Base-by-base conservation (phyloP, 2,113 vertebrate genomes). In the Ornithorhynchus anatinus region DNA sequence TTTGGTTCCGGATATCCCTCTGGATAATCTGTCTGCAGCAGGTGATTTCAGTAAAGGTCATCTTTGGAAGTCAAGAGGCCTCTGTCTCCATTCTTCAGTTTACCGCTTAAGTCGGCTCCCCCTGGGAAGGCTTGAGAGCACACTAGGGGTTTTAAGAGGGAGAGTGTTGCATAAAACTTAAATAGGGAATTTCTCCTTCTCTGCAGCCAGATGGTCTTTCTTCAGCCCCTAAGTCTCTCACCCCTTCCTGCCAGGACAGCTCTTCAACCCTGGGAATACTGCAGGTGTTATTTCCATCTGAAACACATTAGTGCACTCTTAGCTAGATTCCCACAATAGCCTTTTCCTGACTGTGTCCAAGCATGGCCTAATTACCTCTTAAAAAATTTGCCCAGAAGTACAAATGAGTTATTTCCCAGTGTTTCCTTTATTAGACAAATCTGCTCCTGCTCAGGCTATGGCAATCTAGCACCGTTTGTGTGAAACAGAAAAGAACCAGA, bases 1-100 rank as follows among this genome's bases (percentile, higher is more conserved):
- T 3, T 15, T 9, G 23, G 6, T 25, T 19, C 10, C 4, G 0
- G 3, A 8, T 31, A 27, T 13, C 2, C 1, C 1, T 10, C 22
- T 3, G 52, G 44, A 20, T n/a, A n/a, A n/a, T n/a, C n/a, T n/a
- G n/a, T n/a, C n/a, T n/a, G n/a, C n/a, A n/a, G n/a, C n/a, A n/a
- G n/a, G n/a, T n/a, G n/a, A n/a, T n/a, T n/a, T n/a, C n/a, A n/a
- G n/a, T n/a, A n/a, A n/a, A n/a, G n/a, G n/a, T n/a, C n/a, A n/a
- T n/a, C n/a, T n/a, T n/a, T n/a, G n/a, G n/a, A n/a, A n/a, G n/a
- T n/a, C n/a, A n/a, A n/a, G n/a, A n/a, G n/a, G n/a, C n/a, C n/a
- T n/a, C n/a, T n/a, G n/a, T n/a, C n/a, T n/a, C n/a, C n/a, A n/a
- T n/a, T n/a, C n/a, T n/a, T n/a, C n/a, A n/a, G n/a, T n/a, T n/a